Evolutionary conservation across 2,797 vertebrate species (phyloP), one percentile per base, ranked within the genome.

Genomic region (Alca torda): DNA sequence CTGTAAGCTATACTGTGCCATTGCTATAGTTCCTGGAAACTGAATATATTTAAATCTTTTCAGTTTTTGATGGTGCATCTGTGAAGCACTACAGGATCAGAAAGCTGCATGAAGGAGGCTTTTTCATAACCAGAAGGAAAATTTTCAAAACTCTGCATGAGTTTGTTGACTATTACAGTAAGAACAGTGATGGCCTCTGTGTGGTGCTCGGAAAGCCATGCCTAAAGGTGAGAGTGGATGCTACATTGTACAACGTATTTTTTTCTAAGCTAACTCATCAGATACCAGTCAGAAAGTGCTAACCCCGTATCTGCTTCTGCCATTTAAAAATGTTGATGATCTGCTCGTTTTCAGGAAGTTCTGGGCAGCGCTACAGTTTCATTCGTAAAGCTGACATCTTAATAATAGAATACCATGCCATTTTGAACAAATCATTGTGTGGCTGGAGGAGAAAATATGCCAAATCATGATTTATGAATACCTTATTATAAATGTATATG

Each of bases 11-110:
- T 91, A 33, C 17, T 83, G 24, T 56, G 63, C 16, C 33, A 46
- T 35, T 78, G 19, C 46, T 94, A 8, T 67, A 45, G 68, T 51
- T 82, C 65, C 26, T 73, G 33, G 35, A 60, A 82, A 83, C 1
- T 61, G 56, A 82, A 70, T 46, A 13, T 90, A 41, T 93, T 87
- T 93, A 53, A 64, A 75, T 91, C 12, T 57, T 98, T 98, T 84
- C 83, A 99, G 99, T 99, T 96, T 98, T 99, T 96, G 98, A 99
- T 97, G 90, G 69, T 28, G 95, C 76, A 3, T 97, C 23, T 72
- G 99, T 99, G 96, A 99, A 99, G 96, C 99, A 99, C 97, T 99
- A 99, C 97, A 99, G 98, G 94, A 97, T 99, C 84, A 98, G 21
- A 91, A 98, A 61, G 90, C 39, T 95, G 70, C 98, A 99, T 2